Base-by-base conservation (phyloP, 2,113 vertebrate species). In the Myocastor coypus region DNA sequence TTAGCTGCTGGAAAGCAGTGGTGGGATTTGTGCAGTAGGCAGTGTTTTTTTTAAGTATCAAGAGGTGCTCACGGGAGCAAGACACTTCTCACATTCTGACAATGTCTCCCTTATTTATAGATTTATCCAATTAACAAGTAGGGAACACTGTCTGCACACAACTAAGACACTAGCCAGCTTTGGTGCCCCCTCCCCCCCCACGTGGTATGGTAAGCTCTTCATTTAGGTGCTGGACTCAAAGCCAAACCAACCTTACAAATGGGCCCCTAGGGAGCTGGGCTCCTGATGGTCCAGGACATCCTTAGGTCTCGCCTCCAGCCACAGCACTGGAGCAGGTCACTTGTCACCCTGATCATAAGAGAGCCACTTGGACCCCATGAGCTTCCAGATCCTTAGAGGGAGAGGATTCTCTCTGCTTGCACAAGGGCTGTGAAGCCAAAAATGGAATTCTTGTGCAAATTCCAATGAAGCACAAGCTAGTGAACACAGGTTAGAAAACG, bases 71-170 rank as follows among this genome's bases (percentile, higher is more conserved):
- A 8, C 1, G 0, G 40, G 73, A 83, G 59, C 24, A n/a, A 28
- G 68, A 52, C 10, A 32, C 52, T 64, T 91, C 80, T 85, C 46
- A 9, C 84, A 14, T 82, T 28, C 75, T 32, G 26, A 73, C 19
- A 66, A 19, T 0, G 2, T 73, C 77, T 87, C 34, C 11, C 85
- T 82, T 89, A 89, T 86, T 95, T 87, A 61, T 73, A 92, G 84
- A 52, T 46, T 26, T 64, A 19, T 22, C 61, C 89, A 78, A 71
- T 66, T 92, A 59, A 52, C 78, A 90, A 32, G 40, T 68, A 40
- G 7, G 28, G 11, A 87, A 55, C 37, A 1, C 19, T 5, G 22
- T 1, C 0, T 11, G 20, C 2, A 16, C 16, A 2, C 80, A 71
- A 61, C 91, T 50, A 55, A 64, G 57, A 28, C 4, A 2, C 17